These are phyloP conservation scores for Mallateleia sp. DNA, from an alignment of 2,888 invertebrate species.

Conservation along the genomic window DNA sequence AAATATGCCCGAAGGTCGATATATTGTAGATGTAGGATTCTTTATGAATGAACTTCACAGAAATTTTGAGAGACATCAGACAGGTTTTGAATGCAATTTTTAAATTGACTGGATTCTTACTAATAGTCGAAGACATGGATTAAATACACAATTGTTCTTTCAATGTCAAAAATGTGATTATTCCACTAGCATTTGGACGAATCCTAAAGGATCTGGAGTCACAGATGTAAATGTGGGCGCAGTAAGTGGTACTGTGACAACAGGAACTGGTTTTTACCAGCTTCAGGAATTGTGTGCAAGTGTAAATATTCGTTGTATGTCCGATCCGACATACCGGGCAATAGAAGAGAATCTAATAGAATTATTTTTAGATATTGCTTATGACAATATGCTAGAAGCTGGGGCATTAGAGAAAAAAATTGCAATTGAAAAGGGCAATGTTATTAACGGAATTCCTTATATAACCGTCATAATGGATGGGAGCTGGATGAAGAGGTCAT, in stretches of 20 bases:
- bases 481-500: constrained; percentile 78
- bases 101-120: too few relatives aligned
- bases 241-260: constrained; percentile 67
- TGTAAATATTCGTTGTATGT: constrained; percentile 72
- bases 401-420: constrained; percentile 61
- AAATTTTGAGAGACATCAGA: too few relatives aligned
- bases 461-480: constrained; percentile 74
- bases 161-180: too few relatives aligned
- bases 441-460: constrained; percentile 62
- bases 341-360: constrained; percentile 41
- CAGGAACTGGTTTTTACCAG: constrained; percentile 73
- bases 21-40: too few relatives aligned
- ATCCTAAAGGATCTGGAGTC: too few relatives aligned
- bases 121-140: too few relatives aligned
- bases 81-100: too few relatives aligned
- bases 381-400: constrained; percentile 38
- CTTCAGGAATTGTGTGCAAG: constrained; percentile 70
- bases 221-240: constrained; percentile 63
- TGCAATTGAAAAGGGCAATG: constrained; percentile 46
- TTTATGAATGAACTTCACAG: too few relatives aligned
- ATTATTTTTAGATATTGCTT: constrained; percentile 17
- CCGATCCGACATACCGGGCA: constrained; percentile 40
- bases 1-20: too few relatives aligned
- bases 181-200: too few relatives aligned
- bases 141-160: too few relatives aligned